phyloP scores from a whole-genome alignment of 2,888 invertebrate species.

The Drosophila nr. perissopoda region DNA sequence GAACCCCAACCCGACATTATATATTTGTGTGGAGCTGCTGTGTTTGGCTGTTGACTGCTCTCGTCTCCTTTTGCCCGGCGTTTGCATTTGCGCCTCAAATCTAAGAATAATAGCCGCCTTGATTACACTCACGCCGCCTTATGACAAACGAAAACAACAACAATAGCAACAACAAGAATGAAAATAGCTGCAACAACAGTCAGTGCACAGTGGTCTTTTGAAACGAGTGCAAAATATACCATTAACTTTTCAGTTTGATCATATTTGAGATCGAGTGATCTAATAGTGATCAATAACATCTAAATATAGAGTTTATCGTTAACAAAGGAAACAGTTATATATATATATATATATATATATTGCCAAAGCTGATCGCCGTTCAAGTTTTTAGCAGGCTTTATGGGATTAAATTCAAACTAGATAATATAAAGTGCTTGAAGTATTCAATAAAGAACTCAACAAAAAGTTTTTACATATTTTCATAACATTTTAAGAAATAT shows the following conservation, averaged over 20 bases:
- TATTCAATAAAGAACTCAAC: not conserved
- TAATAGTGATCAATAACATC: not conserved
- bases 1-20: slow-evolving; percentile 39
- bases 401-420: not conserved
- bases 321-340: not conserved
- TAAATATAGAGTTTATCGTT: not conserved
- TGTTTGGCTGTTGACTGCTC: slow-evolving; percentile 18
- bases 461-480: not conserved
- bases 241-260: not conserved
- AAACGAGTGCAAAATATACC: not conserved
- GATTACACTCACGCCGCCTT: slow-evolving; percentile 77
- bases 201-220: slow-evolving; percentile 39
- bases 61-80: slow-evolving; percentile 34
- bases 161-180: slow-evolving; percentile 23
- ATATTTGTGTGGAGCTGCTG: slow-evolving; percentile 7
- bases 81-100: slow-evolving; percentile 77
- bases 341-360: not conserved
- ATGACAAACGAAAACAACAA: slow-evolving; percentile 64
- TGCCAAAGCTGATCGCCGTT: not conserved
- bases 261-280: not conserved
- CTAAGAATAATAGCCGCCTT: slow-evolving; percentile 77
- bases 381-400: not conserved
- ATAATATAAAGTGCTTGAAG: not conserved
- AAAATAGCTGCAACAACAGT: slow-evolving; percentile 30
- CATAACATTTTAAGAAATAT: not conserved